A percentile compares a stretch with the other conserved stretches of the same genome.
phyloP scores from a whole-genome alignment of 2,888 invertebrate genomes.

The Coremacera marginata region DNA sequence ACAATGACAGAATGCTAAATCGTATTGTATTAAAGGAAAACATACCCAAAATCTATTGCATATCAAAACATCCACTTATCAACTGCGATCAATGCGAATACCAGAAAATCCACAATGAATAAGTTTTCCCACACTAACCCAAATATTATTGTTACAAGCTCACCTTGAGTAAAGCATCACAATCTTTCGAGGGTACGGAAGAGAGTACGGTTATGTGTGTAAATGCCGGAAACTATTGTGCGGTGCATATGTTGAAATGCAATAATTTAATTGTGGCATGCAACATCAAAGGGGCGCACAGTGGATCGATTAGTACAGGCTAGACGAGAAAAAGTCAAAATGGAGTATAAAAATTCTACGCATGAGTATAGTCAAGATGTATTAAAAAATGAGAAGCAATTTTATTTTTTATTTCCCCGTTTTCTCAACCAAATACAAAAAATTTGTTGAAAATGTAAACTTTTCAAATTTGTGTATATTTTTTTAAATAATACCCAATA shows the following conservation, averaged over 20 bases:
- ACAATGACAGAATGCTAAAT: neutral
- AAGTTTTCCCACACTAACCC: conserved; percentile 31
- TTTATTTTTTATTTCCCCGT: too few relatives aligned
- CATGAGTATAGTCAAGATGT: too few relatives aligned
- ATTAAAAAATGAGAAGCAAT: too few relatives aligned
- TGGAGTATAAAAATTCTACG: too few relatives aligned
- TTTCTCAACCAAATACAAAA: too few relatives aligned
- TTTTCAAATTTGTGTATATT: too few relatives aligned
- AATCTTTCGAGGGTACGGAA: neutral
- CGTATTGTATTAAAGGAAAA: neutral
- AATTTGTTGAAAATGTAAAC: too few relatives aligned
- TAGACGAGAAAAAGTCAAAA: too few relatives aligned
- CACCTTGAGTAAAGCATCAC: conserved; percentile 27
- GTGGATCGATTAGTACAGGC: too few relatives aligned
- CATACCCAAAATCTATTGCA: neutral
- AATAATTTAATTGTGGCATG: conserved; percentile 67
- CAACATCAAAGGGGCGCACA: conserved; percentile 46
- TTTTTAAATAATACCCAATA: too few relatives aligned
- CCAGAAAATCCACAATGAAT: conserved; percentile 20
- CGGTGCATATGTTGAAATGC: conserved; percentile 68
- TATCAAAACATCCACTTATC: neutral
- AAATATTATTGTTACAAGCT: neutral
- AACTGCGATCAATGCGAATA: neutral
- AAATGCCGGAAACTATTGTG: conserved; percentile 15
- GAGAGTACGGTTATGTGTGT: neutral